These are phyloP conservation scores for Crossaster papposus DNA, from an alignment of 53 echinoderm and acorn worm genomes.

Conservation along the genomic window DNA sequence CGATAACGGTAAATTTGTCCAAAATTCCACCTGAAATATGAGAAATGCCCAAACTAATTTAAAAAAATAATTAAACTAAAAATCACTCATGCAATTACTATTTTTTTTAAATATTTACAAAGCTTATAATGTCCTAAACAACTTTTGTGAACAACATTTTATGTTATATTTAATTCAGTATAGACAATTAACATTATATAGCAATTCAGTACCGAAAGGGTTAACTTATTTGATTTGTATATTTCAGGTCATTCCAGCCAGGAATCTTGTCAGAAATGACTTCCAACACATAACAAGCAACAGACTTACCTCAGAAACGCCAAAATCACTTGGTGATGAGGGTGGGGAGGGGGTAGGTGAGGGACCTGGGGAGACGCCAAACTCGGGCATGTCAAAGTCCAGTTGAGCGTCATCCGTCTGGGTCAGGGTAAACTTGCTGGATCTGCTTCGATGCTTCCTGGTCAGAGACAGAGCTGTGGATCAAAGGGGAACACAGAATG, in stretches of 20 bases:
- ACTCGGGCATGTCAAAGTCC: constrained; percentile 85
- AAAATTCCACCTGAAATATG: too few relatives aligned
- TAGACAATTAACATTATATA: too few relatives aligned
- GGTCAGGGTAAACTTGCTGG: constrained; percentile 25
- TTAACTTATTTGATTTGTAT: too few relatives aligned
- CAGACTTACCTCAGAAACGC: constrained; percentile 72
- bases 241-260: too few relatives aligned
- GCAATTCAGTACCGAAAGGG: too few relatives aligned
- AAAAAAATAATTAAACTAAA: too few relatives aligned
- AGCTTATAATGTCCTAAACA: too few relatives aligned
- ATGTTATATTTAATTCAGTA: background rate
- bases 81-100: too few relatives aligned
- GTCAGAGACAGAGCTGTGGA: constrained; percentile 42
- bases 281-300: background rate
- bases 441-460: constrained; percentile 34
- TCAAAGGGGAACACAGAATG: background rate
- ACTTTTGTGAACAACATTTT: too few relatives aligned
- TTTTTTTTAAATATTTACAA: too few relatives aligned
- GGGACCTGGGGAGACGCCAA: constrained; percentile 89
- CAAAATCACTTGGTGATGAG: constrained; percentile 70
- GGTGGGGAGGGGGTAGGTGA: constrained; percentile 91
- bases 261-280: background rate
- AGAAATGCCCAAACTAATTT: too few relatives aligned
- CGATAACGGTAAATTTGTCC: too few relatives aligned
- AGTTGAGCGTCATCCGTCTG: background rate